Percentiles rank a stretch among this genome's conserved stretches.
These are phyloP conservation scores for Mionectes macconnelli DNA, from an alignment of 2,113 vertebrate genomes.

Conservation along the genomic window DNA sequence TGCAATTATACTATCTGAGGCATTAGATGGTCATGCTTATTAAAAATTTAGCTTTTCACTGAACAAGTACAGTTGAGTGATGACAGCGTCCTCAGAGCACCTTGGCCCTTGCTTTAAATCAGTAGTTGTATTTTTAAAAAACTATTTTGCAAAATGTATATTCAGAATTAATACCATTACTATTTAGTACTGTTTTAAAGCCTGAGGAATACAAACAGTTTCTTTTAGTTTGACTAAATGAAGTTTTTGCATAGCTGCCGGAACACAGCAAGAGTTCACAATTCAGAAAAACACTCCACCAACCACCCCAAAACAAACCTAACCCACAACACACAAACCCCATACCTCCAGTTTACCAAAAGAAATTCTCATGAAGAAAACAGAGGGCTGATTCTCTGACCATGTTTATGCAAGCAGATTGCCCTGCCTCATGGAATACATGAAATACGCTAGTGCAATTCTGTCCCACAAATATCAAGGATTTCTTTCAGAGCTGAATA, in stretches of 20 bases:
- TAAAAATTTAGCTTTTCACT: background rate
- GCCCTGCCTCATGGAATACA: background rate
- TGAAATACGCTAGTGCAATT: background rate
- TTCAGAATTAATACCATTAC: background rate
- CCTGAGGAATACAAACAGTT: background rate
- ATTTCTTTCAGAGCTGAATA: background rate
- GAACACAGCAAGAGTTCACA: background rate
- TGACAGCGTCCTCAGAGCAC: background rate
- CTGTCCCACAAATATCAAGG: background rate
- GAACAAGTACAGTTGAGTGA: background rate
- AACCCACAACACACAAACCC: background rate
- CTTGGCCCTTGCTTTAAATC: background rate
- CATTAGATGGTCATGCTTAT: background rate
- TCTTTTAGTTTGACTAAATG: background rate
- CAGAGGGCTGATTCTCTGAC: background rate
- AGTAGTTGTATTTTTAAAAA: background rate
- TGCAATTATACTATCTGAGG: background rate
- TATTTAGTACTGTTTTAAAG: background rate
- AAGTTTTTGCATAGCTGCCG: background rate
- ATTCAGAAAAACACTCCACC: background rate
- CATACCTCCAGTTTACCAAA: background rate
- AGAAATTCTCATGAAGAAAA: background rate
- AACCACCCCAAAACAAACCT: background rate
- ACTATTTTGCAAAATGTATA: background rate
- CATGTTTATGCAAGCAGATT: background rate